Evolutionary conservation across 2,797 vertebrate species (phyloP).

Genomic region (Pipistrellus nathusii): DNA sequence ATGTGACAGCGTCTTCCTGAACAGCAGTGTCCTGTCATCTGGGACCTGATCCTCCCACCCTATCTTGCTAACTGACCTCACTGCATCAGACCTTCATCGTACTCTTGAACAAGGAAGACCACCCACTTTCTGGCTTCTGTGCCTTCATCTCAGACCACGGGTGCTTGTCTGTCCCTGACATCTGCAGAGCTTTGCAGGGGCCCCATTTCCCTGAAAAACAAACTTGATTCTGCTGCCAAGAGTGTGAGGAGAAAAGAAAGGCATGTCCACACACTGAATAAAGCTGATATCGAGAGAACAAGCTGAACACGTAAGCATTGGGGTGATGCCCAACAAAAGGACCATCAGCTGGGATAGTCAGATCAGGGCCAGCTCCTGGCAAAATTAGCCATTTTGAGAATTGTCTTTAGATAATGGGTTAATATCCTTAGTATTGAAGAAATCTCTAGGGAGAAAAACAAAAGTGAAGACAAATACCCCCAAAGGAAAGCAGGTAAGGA

Average conservation of each 20-base stretch:
- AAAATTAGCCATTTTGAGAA: constrained; percentile 40
- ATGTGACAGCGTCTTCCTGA: constrained; percentile 56
- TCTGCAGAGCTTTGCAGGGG: background rate
- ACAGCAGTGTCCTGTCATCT: background rate
- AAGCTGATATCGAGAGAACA: background rate
- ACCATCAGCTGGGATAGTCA: background rate
- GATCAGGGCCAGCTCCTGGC: background rate
- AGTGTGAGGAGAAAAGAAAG: too few relatives aligned
- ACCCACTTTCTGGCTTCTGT: background rate
- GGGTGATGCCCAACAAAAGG: background rate
- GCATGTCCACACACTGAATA: background rate
- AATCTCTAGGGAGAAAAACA: background rate
- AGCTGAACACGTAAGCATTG: background rate
- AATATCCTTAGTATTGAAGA: constrained; percentile 36
- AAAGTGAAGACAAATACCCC: background rate
- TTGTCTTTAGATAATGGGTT: background rate
- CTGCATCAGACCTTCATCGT: background rate
- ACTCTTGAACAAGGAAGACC: background rate
- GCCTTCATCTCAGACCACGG: constrained; percentile 11
- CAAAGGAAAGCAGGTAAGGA: background rate
- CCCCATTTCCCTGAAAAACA: background rate
- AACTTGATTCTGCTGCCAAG: background rate
- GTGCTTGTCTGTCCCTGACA: constrained; percentile 5
- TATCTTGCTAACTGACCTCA: background rate
- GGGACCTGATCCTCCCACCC: background rate